Evolutionary conservation across 2,113 vertebrate genomes (phyloP), one percentile per base, ranked within the genome.

Genomic region (Rhinoderma darwinii): DNA sequence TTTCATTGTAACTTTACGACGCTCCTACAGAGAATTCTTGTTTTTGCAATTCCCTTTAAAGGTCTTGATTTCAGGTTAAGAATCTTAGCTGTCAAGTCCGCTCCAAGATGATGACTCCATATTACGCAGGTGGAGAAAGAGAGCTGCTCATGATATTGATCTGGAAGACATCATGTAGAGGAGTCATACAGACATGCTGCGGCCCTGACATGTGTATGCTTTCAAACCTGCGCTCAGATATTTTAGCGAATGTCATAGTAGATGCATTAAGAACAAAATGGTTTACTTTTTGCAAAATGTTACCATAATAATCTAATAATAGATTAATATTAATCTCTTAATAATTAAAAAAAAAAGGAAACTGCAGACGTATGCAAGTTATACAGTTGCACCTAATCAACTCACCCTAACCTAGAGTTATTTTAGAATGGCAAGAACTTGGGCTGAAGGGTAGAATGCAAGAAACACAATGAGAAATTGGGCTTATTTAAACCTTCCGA

Each of bases 41-140:
- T 50, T 51, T 70, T 84, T 73, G 35, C 30, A 39, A 84, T 70
- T 72, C 68, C 47, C 63, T 84, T 73, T 84, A 84, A 84, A 84
- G 82, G 66, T n/a, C 47, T 70, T 30, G 44, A 32, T 73, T 73
- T 56, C 22, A 83, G 30, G 39, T 30, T 35, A 5, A 51, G 15
- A 4, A 70, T 83, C 18, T 20, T 83, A 44, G 63, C 81, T 83
- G 41, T 83, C 30, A 70, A 54, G 68, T 20, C 47, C 73, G 32
- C 68, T 39, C n/a, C 27, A 27, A 54, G 32, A 73, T 84, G 66
- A 84, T 84, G 47, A 80, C 37, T 82, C 41, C 59, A 47, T 66
- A 61, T 82, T 82, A 66, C 59, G 80, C 80, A 82, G 80, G 59
- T 66, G 41, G 59, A 14, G 80, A 66, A 66, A 18, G 80, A 82